Base-by-base conservation (phyloP, 1,140 invertebrate species). In the Cotesia vestalis region DNA sequence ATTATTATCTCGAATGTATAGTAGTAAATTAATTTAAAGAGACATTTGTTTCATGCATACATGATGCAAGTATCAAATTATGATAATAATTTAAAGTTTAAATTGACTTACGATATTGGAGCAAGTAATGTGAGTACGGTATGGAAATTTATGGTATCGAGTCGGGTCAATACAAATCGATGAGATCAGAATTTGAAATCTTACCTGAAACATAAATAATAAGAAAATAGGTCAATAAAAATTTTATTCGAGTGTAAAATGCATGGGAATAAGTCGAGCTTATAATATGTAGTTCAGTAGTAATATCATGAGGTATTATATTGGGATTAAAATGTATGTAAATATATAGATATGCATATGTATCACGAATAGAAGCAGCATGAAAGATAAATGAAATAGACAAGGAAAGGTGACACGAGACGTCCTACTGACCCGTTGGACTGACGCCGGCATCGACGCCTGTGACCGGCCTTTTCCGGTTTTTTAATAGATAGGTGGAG, bases 401-500 rank as follows among this genome's bases (percentile, higher is more conserved):
- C 51, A 52, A 68, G n/a, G 34, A 53, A 53, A 9, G 57, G 35
- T 40, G 67, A 69, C 35, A 63, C 14, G 51, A 69, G 62, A 63
- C 70, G 70, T 72, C 53, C 73, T 60, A 75, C 70, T 75, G 66
- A 75, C 70, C 73, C 60, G 17, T 12, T 36, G 17, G 27, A 60
- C 69, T 66, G 70, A 61, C 59, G 59, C 27, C 59, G 38, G 20
- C 35, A 27, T 27, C 70, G 70, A 69, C 69, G 70, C 67, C 34
- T 66, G 59, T 77, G 75, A 75, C 74, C 72, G 73, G 71, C 51
- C 70, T 69, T 66, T 80, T 80, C 77, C 79, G 74, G 77, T 75
- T 75, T 76, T 71, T 51, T 75, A 78, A 79, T 78, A 70, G 69
- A 60, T 71, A 75, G 68, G 73, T 74, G 69, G 69, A 62, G 73